phyloP scores from a whole-genome alignment of 2,113 vertebrate species.

The Struthidea cinerea region DNA sequence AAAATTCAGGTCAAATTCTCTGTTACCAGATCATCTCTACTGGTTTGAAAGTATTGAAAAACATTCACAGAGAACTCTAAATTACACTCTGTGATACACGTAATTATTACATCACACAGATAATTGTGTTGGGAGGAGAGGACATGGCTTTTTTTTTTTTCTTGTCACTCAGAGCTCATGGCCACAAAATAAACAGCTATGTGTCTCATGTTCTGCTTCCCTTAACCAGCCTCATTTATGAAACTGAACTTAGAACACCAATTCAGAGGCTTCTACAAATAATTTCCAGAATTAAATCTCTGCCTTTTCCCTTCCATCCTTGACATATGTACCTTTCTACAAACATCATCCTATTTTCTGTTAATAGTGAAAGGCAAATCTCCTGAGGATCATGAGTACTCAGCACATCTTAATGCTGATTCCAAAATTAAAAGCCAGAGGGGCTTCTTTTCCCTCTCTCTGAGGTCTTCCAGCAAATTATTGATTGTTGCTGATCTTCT shows the following conservation, averaged over 20 bases:
- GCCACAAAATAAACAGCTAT: not conserved
- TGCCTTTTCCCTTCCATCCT: not conserved
- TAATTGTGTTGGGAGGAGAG: not conserved
- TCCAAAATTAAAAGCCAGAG: not conserved
- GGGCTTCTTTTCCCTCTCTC: not conserved
- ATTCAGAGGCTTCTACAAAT: not conserved
- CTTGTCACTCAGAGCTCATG: not conserved
- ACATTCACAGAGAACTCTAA: not conserved
- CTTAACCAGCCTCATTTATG: not conserved
- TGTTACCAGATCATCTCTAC: not conserved
- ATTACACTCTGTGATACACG: not conserved
- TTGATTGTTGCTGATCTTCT: constrained; percentile 2
- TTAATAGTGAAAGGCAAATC: not conserved
- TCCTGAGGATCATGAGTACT: not conserved
- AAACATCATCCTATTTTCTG: not conserved
- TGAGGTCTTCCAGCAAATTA: constrained; percentile 6
- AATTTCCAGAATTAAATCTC: not conserved
- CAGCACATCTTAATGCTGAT: not conserved
- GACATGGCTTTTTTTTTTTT: not conserved
- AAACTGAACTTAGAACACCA: not conserved
- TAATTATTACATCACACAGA: not conserved
- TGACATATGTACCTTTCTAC: not conserved
- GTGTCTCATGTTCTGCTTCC: not conserved
- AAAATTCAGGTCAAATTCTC: not conserved
- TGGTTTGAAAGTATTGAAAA: not conserved